Evolutionary conservation across 1,140 invertebrate genomes (phyloP), one percentile per base, ranked within the genome.

Genomic region (Solenopsis invicta): DNA sequence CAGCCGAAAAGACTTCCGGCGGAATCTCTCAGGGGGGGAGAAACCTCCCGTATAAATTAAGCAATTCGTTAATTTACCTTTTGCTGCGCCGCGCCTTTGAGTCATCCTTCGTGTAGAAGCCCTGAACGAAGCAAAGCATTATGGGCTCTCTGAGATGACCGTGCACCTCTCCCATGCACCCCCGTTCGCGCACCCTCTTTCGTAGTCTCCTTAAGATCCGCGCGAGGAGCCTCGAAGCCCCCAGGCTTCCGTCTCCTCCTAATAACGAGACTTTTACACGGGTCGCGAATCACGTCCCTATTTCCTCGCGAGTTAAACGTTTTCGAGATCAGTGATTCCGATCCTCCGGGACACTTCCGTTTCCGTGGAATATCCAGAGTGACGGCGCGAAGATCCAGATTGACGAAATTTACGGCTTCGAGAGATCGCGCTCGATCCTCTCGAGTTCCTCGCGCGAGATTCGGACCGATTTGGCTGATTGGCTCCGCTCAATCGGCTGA

Each of bases 61-160:
- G 10, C 37, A 50, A 54, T 12, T 10, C 10, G 5, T 9, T 37
- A 29, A 10, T 59, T 93, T 94, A 94, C 94, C 94, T 94, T 86
- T 94, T 93, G 2, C 88, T 87, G 69, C 91, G 91, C 18, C 94
- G 93, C 3, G 91, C 80, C 78, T 94, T 94, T 4, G 93, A 91
- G 66, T 93, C 93, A 85, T 94, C 93, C 61, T 93, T 93, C 75
- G 93, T 82, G 34, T 93, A 88, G 80, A 95, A 93, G 74, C 93
- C 93, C 69, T 95, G 94, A 80, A 95, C 94, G 80, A 95, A 94
- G 91, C 94, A 95, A 76, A 95, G 90, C 94, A 94, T 95, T 86
- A 94, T 95, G n/a, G 91, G 88, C 89, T 91, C 91, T 86, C 87
- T 90, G n/a, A 90, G 81, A 52, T 90, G 69, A 66, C 80, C 71